Base-by-base conservation (phyloP, 2,113 vertebrate genomes). In the Hoplias malabaricus region DNA sequence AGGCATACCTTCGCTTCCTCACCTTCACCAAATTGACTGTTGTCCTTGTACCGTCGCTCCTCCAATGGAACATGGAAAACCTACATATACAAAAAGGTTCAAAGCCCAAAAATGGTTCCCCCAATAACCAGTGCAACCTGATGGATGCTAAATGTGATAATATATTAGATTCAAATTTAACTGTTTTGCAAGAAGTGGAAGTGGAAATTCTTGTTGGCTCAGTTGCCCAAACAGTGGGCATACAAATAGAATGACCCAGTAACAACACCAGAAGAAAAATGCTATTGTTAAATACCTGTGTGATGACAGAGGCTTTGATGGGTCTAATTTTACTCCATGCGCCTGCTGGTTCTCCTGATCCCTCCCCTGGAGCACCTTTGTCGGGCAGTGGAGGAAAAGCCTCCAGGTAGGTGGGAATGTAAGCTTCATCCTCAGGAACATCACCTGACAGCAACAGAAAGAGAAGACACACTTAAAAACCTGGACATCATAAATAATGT, bases 41-140 rank as follows among this genome's bases (percentile, higher is more conserved):
- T 92, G 88, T 94, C 93, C 84, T 93, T 94, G 88, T 94, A 94
- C 67, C 91, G 90, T 13, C 93, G 90, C 79, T 95, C 92, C 81
- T 95, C 93, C 82, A 94, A 77, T 23, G 92, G 92, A 48, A 94
- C 92, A 5, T 93, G 91, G 77, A 95, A 94, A 79, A 92, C 89
- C 93, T 94, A 46, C 43, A 54, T 29, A 13, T 43, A 46, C 2
- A 25, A 21, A 21, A 21, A 0, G 25, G 19, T 57, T n/a, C 48
- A 27, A 48, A 1, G 23, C 0, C 12, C 23, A 29, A 43, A 31
- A 31, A 42, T 14, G 19, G 5, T 23, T 25, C 21, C 3, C 2
- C 0, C 53, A 23, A 8, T 23, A 23, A 27, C 29, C 11, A 27
- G 23, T 27, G 11, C 8, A 59, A 31, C 43, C 1, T 33, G 57